Base-by-base conservation (phyloP, 2,888 invertebrate genomes). In the Steinernema hermaphroditum region DNA sequence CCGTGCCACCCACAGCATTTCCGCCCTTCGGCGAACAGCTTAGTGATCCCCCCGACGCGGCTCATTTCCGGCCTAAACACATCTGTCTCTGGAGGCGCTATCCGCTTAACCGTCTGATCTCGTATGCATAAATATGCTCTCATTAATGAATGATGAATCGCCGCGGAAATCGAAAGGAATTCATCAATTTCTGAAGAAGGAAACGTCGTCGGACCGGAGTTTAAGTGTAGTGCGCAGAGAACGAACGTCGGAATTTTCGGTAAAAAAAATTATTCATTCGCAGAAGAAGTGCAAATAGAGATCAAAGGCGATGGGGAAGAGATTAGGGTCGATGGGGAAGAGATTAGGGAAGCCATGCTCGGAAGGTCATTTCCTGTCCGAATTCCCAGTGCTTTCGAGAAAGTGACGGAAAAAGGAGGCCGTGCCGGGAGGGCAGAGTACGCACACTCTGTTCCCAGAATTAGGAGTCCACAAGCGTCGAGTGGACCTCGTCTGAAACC, bases 71-170 rank as follows among this genome's bases (percentile, higher is more conserved):
- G n/a, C 46, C 46, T 16, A 46, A 16, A 4, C 8, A 4, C 22
- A 4, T 19, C 16, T 46, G 46, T 46, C 46, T 19, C 37, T 46
- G n/a, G 46, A 46, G n/a, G 8, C 46, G 46, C 50, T 19, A 19
- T 46, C 22, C 24, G 62, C 29, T 62, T 62, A 29, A n/a, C 62
- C 6, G 32, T 62, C 62, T 14, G 46, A 16, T 46, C 62, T 29
- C 19, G 32, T 62, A 62, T 62, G 62, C 62, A 62, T 62, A 62
- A 62, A 29, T 62, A 62, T 29, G 62, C 34, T 62, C 62, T 29
- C 62, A 32, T 29, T 62, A 62, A 62, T 62, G 62, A 62, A 29
- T 62, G 29, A 62, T 62, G 12, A 24, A 50, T 6, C 22, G 50
- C 2, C 50, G 50, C 50, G 27, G 62, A 24, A 62, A 29, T 16